Conservation (phyloP, 2,113 vertebrate genomes). For the Pterocles burchelli region DNA sequence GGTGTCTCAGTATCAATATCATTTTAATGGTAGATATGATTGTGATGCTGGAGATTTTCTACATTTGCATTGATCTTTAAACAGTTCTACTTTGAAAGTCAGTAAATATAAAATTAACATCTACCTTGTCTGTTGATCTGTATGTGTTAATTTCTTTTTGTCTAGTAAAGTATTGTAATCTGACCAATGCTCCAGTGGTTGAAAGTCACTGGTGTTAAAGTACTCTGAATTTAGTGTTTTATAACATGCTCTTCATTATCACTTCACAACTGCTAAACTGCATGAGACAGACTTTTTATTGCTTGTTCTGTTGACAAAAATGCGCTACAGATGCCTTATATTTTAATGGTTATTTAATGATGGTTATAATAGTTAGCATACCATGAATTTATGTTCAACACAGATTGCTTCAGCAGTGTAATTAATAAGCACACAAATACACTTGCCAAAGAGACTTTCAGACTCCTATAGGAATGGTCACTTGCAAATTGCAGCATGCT, state of each 20-base stretch:
- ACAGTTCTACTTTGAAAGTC: background rate
- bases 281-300: background rate
- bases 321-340: background rate
- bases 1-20: background rate
- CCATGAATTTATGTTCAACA: background rate
- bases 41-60: background rate
- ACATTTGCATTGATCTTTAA: background rate
- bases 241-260: background rate
- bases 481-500: background rate
- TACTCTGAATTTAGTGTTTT: background rate
- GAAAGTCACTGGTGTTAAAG: background rate
- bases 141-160: background rate
- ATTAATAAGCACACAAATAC: background rate
- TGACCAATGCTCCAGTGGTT: background rate
- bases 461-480: background rate
- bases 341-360: conserved; percentile 26
- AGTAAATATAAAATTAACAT: background rate
- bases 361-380: background rate
- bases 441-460: background rate
- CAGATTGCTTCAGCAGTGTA: background rate
- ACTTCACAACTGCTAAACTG: background rate
- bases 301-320: conserved; percentile 10
- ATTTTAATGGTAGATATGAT: background rate
- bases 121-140: background rate
- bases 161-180: background rate